A percentile compares a stretch with the other conserved stretches of the same genome.
Evolutionary conservation across 2,888 invertebrate genomes (phyloP).

Genomic region (Tenthredo amoena): DNA sequence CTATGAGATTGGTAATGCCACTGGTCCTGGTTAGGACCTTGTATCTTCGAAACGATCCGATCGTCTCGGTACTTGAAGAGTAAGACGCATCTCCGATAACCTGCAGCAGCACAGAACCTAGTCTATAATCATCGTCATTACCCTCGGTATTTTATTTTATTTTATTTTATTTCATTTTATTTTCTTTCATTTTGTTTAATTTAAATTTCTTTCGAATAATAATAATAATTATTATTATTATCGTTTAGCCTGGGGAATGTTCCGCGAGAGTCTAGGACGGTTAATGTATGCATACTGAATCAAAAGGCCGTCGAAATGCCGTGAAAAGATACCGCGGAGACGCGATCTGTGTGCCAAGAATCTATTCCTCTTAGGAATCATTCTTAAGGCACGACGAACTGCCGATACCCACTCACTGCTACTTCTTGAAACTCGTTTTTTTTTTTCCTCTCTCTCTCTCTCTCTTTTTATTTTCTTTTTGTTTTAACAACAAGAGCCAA

Average conservation of each 20-base stretch:
- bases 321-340: conserved; percentile 23
- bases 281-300: conserved; percentile 36
- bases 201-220: no score
- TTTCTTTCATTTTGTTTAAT: neutral
- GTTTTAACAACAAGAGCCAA: neutral
- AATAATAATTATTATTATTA: conserved; percentile 2
- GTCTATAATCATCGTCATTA: conserved; percentile 16
- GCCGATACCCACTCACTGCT: conserved; percentile 20
- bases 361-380: conserved; percentile 11
- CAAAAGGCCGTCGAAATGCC: conserved; percentile 39
- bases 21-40: conserved; percentile 33
- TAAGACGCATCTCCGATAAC: neutral
- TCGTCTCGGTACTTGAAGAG: conserved; percentile 17
- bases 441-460: no score
- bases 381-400: conserved; percentile 15
- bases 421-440: neutral
- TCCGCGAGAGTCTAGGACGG: neutral
- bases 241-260: conserved; percentile 12
- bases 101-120: neutral
- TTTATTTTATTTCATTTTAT: neutral
- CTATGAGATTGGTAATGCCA: conserved; percentile 4
- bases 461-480: neutral
- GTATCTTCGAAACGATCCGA: conserved; percentile 47
- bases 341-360: conserved; percentile 1
- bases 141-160: neutral